Evolutionary conservation across 2,113 vertebrate species (phyloP).

Genomic region (Hyperoodon ampullatus): DNA sequence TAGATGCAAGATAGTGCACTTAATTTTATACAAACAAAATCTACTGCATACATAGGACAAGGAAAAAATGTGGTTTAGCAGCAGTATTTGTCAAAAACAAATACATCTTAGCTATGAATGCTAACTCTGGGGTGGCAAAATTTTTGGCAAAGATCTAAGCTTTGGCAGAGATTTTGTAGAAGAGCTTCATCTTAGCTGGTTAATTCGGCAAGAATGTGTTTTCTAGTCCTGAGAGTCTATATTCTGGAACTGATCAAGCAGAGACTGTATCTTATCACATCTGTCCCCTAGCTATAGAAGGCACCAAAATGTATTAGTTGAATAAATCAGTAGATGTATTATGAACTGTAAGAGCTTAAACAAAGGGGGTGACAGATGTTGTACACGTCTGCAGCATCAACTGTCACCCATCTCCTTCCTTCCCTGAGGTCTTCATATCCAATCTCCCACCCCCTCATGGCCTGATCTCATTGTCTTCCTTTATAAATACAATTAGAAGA

Average conservation of each 20-base stretch:
- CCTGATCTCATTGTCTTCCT: background rate
- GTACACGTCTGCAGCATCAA: accelerated
- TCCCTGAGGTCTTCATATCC: background rate
- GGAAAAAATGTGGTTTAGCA: background rate
- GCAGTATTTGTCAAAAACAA: background rate
- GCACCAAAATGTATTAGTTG: background rate
- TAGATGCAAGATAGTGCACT: background rate
- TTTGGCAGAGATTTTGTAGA: background rate
- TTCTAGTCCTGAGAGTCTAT: background rate
- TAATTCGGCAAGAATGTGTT: background rate
- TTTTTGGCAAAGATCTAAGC: background rate
- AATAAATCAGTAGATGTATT: background rate
- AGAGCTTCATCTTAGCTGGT: background rate
- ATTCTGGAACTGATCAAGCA: background rate
- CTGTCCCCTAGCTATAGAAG: background rate
- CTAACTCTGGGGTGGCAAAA: background rate
- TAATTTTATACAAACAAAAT: background rate
- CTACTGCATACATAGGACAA: background rate
- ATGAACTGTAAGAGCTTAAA: background rate
- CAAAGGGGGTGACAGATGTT: background rate
- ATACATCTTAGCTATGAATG: background rate
- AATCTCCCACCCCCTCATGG: accelerated
- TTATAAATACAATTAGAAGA: no score
- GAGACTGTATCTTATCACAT: background rate
- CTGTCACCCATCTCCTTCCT: background rate